Base-by-base conservation (phyloP, 53 echinoderm and acorn worm species). In the Echinarachnius parma region DNA sequence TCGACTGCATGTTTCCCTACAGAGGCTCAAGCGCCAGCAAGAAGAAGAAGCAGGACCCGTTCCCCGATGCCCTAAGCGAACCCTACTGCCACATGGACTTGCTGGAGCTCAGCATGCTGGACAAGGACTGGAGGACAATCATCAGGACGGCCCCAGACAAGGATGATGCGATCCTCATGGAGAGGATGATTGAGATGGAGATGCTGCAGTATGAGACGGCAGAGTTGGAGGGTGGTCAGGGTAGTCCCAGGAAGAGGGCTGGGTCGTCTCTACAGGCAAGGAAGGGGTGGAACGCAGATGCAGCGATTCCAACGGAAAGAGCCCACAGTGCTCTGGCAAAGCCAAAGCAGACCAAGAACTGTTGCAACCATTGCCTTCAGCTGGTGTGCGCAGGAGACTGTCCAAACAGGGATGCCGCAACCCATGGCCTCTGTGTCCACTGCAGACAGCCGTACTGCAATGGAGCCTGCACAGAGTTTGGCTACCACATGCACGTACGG, bases 151-250 rank as follows among this genome's bases (percentile, higher is more conserved):
- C 84, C 21, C 96, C 90, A 10, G 77, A 82, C 18, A 69, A 56
- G 16, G 53, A 82, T 31, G 96, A 87, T 48, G 87, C 79, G 25
- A 31, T 76, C 8, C 63, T 90, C 21, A 94, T 94, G 81, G 86
- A 95, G 35, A 75, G 96, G 59, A 54, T 95, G 79, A 90, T 95
- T 26, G 96, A 87, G 75, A 77, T 95, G 90, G 96, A 87, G 75
- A 79, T 79, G 63, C 49, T 91, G 25, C 96, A 95, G 70, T 77
- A 59, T 1, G 71, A 84, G 50, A 91, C 91, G 10, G 79, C 76
- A 4, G 83, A 91, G 53, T 78, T 80, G 84, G 94, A 93, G 86
- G 82, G 72, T 26, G 46, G 60, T 18, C 60, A 78, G 35, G 34
- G 76, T 31, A 15, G 26, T 5, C 80, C 85, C 53, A 75, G 75